Conservation (phyloP, 2,888 invertebrate species). For the Drosophila histrio region DNA sequence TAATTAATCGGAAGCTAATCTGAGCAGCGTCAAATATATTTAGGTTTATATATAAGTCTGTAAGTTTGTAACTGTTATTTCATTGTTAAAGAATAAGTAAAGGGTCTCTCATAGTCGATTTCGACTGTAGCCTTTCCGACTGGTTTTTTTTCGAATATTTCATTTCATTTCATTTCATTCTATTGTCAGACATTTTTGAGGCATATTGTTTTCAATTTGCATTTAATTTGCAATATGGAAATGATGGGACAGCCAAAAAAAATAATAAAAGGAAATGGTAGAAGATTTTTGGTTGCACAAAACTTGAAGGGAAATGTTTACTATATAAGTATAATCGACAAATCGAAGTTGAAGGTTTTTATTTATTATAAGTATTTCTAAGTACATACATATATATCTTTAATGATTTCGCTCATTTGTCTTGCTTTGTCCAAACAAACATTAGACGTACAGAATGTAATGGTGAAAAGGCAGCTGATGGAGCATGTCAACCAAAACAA, state of each 20-base stretch:
- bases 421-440: slow-evolving; percentile 62
- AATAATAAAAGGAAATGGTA: not conserved
- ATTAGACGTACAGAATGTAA: slow-evolving; percentile 46
- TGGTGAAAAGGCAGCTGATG: slow-evolving; percentile 28
- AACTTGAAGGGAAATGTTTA: not conserved
- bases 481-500: slow-evolving; percentile 56
- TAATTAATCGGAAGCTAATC: too few species aligned
- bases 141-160: slow-evolving; percentile 42
- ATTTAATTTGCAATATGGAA: slow-evolving; percentile 19
- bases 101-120: too few species aligned
- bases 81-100: too few species aligned
- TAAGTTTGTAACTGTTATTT: too few species aligned
- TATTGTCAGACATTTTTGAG: slow-evolving; percentile 43
- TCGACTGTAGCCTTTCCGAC: too few species aligned
- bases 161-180: slow-evolving; percentile 16
- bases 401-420: slow-evolving; percentile 50
- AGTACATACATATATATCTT: not conserved
- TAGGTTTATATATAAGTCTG: too few species aligned
- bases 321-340: not conserved
- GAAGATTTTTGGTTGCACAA: too few species aligned
- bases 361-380: not conserved
- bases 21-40: too few species aligned
- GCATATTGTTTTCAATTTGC: slow-evolving; percentile 48
- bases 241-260: not conserved
- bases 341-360: not conserved